A percentile compares a stretch with the other conserved stretches of the same genome.
Conservation (phyloP, 2,888 invertebrate species). For the Amorpha juglandis region DNA sequence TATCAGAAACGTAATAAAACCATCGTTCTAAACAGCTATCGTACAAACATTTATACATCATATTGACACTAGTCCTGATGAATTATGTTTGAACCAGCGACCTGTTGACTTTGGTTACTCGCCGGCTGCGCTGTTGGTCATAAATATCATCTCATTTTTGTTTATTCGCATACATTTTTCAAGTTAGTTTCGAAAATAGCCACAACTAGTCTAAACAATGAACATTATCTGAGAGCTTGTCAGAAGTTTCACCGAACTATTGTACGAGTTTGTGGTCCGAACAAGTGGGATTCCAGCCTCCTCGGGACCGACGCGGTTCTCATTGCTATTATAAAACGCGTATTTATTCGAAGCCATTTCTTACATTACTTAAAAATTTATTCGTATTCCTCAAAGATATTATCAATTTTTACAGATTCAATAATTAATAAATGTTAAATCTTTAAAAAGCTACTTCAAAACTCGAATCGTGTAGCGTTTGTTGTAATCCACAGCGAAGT, state of each 20-base stretch:
- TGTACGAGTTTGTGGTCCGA: conserved; percentile 48
- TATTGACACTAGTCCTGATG: no score
- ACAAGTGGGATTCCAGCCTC: conserved; percentile 43
- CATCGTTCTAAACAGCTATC: no score
- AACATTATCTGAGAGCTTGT: conserved; percentile 58
- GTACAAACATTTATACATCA: no score
- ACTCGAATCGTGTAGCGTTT: no score
- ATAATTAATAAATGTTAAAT: background rate
- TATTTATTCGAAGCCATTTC: conserved; percentile 23
- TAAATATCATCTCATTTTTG: background rate
- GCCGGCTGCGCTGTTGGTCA: background rate
- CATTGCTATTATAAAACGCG: conserved; percentile 26
- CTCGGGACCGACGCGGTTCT: conserved; percentile 31
- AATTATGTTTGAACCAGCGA: no score
- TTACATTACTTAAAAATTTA: conserved; percentile 21
- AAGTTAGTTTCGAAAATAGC: conserved; percentile 46
- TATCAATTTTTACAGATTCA: background rate
- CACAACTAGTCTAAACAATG: conserved; percentile 59
- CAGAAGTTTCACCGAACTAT: conserved; percentile 61
- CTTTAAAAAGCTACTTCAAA: no score
- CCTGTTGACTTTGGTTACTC: no score
- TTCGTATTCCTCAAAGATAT: conserved; percentile 31
- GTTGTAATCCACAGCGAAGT: no score
- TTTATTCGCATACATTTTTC: background rate
- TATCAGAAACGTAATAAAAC: no score